phyloP scores from a whole-genome alignment of 37 sponge, comb jelly and placozoan genomes.

The Hexactinellida sp. region DNA sequence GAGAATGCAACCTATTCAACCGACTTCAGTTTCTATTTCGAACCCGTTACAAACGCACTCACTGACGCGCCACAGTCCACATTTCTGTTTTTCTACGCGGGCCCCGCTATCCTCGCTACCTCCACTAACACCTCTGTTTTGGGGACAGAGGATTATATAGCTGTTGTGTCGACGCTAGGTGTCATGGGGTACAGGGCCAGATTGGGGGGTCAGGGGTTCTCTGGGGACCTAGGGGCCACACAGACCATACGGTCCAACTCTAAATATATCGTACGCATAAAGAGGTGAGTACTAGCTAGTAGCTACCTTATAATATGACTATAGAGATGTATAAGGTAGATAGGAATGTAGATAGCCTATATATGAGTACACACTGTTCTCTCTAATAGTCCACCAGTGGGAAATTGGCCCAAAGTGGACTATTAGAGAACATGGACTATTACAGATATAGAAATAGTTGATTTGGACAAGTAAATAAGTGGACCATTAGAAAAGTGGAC shows the following conservation, averaged over 20 bases:
- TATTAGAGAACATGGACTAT: too few relatives aligned
- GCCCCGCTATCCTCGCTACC: background rate
- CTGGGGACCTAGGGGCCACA: background rate
- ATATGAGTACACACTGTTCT: too few relatives aligned
- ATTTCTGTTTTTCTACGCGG: background rate
- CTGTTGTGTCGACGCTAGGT: background rate
- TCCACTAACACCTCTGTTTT: background rate
- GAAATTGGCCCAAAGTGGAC: too few relatives aligned
- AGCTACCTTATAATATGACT: too few relatives aligned
- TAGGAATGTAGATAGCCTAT: too few relatives aligned
- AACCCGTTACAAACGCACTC: background rate
- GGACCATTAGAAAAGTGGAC: too few relatives aligned
- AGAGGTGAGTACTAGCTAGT: background rate
- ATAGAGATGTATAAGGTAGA: too few relatives aligned
- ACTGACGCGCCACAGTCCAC: background rate
- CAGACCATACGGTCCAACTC: background rate
- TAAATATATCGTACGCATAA: background rate
- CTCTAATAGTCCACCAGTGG: too few relatives aligned
- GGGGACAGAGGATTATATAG: background rate
- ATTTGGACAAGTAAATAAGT: too few relatives aligned
- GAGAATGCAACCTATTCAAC: background rate
- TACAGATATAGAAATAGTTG: too few relatives aligned
- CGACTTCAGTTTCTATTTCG: conserved; percentile 7
- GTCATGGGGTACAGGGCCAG: conserved; percentile 15
- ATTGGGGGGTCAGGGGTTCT: background rate